Percentiles rank a stretch among this genome's conserved stretches.
phyloP scores from a whole-genome alignment of 1,140 invertebrate genomes.

The Carcinoscorpius rotundicauda region DNA sequence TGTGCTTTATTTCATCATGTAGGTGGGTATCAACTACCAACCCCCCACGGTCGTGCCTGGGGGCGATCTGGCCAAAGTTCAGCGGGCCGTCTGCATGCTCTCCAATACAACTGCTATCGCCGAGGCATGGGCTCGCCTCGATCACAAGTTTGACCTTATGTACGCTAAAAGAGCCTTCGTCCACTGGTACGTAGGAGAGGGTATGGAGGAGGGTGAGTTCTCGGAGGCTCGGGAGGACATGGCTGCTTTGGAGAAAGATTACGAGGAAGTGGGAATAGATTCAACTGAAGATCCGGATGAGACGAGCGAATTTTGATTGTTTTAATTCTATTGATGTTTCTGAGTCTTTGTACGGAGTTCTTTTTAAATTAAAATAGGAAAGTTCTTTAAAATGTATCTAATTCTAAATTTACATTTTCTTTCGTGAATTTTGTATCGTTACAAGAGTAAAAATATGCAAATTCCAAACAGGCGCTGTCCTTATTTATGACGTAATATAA shows the following conservation, averaged over 20 bases:
- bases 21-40: constrained; percentile 58
- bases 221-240: constrained; percentile 50
- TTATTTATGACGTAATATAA: too few species aligned
- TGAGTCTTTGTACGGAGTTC: too few species aligned
- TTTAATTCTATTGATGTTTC: too few species aligned
- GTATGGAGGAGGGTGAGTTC: constrained; percentile 31
- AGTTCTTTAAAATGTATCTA: too few species aligned
- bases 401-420: too few species aligned
- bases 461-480: too few species aligned
- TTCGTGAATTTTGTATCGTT: too few species aligned
- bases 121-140: constrained; percentile 50
- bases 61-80: constrained; percentile 69
- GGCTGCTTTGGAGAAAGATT: constrained; percentile 49
- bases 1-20: neutral
- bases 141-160: constrained; percentile 48
- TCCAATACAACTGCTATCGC: constrained; percentile 55
- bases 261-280: constrained; percentile 52
- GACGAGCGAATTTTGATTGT: constrained; percentile 30
- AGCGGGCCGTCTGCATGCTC: constrained; percentile 69
- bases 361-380: too few species aligned
- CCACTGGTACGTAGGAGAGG: constrained; percentile 35
- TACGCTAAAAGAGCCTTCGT: constrained; percentile 42
- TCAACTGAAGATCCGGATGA: constrained; percentile 40
- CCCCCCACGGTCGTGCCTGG: constrained; percentile 69
- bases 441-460: too few species aligned